Percentiles rank a stretch among this genome's conserved stretches.
Conservation (phyloP, 2,888 invertebrate genomes). For the Diploptera punctata region DNA sequence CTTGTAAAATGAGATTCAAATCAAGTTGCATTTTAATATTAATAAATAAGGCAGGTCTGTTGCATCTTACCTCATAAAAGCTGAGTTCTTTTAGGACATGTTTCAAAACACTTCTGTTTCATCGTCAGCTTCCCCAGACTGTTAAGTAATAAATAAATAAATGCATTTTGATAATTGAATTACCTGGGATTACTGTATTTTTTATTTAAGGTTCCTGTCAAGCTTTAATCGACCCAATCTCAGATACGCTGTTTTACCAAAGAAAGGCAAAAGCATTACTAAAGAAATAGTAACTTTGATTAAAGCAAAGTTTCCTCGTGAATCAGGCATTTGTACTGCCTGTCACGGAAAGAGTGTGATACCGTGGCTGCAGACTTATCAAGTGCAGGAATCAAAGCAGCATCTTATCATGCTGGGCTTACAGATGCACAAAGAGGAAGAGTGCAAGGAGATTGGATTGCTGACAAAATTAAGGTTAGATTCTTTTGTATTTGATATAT, state of each 20-base stretch:
- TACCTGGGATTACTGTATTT: not conserved
- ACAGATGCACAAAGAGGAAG: slow-evolving; percentile 69
- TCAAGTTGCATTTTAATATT: too few relatives aligned
- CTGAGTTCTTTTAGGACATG: too few relatives aligned
- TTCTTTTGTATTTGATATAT: slow-evolving; percentile 19
- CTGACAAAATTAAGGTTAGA: slow-evolving; percentile 75
- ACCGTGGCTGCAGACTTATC: slow-evolving; percentile 71
- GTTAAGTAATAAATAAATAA: too few relatives aligned
- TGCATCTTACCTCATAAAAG: too few relatives aligned
- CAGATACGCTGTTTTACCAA: slow-evolving; percentile 81
- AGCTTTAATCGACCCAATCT: slow-evolving; percentile 97
- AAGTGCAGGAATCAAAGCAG: slow-evolving; percentile 69
- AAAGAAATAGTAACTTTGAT: slow-evolving; percentile 60
- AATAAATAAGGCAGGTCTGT: too few relatives aligned
- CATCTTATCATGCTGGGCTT: slow-evolving; percentile 91
- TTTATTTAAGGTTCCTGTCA: slow-evolving; percentile 73
- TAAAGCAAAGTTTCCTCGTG: slow-evolving; percentile 56
- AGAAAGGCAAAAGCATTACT: slow-evolving; percentile 67
- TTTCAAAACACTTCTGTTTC: too few relatives aligned
- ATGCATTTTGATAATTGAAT: too few relatives aligned
- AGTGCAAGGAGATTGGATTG: slow-evolving; percentile 86
- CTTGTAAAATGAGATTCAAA: too few relatives aligned
- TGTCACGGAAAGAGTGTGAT: slow-evolving; percentile 93
- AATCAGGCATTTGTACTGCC: slow-evolving; percentile 95
- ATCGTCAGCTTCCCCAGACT: too few relatives aligned